These are phyloP conservation scores for Idaea biselata DNA, from an alignment of 2,888 invertebrate genomes.

Conservation along the genomic window DNA sequence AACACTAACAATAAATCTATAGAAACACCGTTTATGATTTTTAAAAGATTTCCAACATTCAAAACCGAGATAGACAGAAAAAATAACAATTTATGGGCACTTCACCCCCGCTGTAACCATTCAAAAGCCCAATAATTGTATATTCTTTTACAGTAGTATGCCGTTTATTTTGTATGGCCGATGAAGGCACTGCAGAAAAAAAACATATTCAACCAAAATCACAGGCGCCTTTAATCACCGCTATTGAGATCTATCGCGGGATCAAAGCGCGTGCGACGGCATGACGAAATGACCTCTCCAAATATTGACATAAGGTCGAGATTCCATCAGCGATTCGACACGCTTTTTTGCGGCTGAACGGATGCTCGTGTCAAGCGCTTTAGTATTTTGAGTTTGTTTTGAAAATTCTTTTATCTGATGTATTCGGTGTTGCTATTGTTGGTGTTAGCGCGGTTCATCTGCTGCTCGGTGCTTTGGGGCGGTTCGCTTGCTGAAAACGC, in stretches of 20 bases:
- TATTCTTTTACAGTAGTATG: slow-evolving; percentile 81
- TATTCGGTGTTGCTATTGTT: slow-evolving; percentile 76
- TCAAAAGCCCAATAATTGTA: slow-evolving; percentile 79
- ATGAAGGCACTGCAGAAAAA: slow-evolving; percentile 67
- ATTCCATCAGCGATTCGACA: slow-evolving; percentile 59
- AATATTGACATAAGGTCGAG: slow-evolving; percentile 67
- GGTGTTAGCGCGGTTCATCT: slow-evolving; percentile 64
- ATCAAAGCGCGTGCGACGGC: slow-evolving; percentile 67
- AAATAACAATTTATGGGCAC: slow-evolving; percentile 78
- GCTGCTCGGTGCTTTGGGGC: slow-evolving; percentile 71
- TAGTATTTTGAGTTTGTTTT: slow-evolving; percentile 81
- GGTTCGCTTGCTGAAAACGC: slow-evolving; percentile 65
- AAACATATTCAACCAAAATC: slow-evolving; percentile 78
- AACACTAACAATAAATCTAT: slow-evolving; percentile 65
- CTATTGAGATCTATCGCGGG: slow-evolving; percentile 80
- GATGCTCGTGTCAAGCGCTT: slow-evolving; percentile 82
- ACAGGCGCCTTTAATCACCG: slow-evolving; percentile 81
- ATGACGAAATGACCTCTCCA: slow-evolving; percentile 65
- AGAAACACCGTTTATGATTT: slow-evolving; percentile 68
- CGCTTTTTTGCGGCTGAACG: slow-evolving; percentile 74
- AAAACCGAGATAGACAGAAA: slow-evolving; percentile 48
- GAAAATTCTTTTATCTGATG: slow-evolving; percentile 81
- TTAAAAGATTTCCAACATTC: slow-evolving; percentile 69
- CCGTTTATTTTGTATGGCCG: slow-evolving; percentile 73
- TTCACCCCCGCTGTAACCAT: slow-evolving; percentile 80